These are phyloP conservation scores for Dinomys branickii DNA, from an alignment of 2,113 vertebrate species.

Conservation along the genomic window DNA sequence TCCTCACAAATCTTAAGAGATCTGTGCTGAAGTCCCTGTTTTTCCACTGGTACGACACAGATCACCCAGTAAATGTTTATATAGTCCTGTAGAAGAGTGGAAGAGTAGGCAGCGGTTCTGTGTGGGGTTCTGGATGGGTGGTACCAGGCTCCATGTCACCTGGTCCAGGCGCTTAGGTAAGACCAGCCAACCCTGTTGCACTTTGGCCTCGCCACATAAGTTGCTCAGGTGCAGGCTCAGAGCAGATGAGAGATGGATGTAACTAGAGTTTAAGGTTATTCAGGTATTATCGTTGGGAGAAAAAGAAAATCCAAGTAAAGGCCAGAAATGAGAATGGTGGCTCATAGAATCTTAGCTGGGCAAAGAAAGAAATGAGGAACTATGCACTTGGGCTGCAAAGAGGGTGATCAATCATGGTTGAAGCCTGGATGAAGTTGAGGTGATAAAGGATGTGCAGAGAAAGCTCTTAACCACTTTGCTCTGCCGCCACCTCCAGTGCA, in stretches of 20 bases:
- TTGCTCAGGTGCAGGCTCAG: not conserved
- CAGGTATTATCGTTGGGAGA: not conserved
- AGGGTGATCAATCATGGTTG: not conserved
- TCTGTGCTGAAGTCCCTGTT: not conserved
- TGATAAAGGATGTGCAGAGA: not conserved
- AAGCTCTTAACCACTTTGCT: not conserved
- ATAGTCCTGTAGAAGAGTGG: not conserved
- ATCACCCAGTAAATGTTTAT: not conserved
- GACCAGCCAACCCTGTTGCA: not conserved
- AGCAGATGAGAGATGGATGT: slow-evolving; percentile 13
- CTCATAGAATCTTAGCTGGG: not conserved
- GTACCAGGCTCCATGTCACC: not conserved
- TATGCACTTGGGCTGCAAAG: not conserved
- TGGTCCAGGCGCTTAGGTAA: not conserved
- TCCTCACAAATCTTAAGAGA: not conserved
- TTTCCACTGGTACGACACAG: not conserved
- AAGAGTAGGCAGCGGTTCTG: not conserved
- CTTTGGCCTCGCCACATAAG: not conserved
- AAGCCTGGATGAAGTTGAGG: not conserved
- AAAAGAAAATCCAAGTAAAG: not conserved
- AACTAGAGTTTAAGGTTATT: slow-evolving; percentile 5
- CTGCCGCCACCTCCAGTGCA: accelerated
- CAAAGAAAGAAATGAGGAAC: not conserved
- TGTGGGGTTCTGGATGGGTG: not conserved
- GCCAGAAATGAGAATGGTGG: not conserved